These are phyloP conservation scores for Anthophora plumipes DNA, from an alignment of 2,888 invertebrate species.

Conservation along the genomic window DNA sequence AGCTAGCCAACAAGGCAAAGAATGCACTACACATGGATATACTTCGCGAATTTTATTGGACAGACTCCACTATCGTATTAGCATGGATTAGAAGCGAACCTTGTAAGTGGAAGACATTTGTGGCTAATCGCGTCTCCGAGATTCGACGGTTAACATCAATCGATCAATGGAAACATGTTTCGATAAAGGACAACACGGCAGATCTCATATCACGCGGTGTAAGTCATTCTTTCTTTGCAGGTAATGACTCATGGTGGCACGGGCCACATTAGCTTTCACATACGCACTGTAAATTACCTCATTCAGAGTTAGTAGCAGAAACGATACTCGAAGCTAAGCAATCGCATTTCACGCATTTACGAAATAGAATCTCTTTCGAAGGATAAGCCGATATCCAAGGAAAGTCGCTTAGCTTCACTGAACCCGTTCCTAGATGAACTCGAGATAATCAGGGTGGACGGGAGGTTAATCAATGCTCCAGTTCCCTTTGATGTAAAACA, in stretches of 20 bases:
- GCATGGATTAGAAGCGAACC: background rate
- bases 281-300: too few species aligned
- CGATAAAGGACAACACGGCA: conserved; percentile 1
- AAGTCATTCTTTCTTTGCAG: too few species aligned
- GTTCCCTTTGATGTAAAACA: background rate
- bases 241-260: too few species aligned
- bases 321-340: rapidly evolving
- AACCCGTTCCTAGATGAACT: conserved; percentile 3
- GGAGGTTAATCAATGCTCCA: background rate
- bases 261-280: too few species aligned
- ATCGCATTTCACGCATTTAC: too few species aligned
- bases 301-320: too few species aligned
- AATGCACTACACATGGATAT: background rate
- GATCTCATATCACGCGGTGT: conserved; percentile 19
- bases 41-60: background rate
- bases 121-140: background rate
- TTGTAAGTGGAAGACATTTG: background rate
- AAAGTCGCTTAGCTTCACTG: background rate
- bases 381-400: background rate
- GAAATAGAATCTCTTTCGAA: background rate
- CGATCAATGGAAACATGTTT: conserved; percentile 6
- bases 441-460: conserved; percentile 7
- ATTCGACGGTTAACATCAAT: background rate
- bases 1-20: background rate
- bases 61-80: background rate